Evolutionary conservation across 2,888 invertebrate species (phyloP).

Genomic region (Morpho helenor): DNA sequence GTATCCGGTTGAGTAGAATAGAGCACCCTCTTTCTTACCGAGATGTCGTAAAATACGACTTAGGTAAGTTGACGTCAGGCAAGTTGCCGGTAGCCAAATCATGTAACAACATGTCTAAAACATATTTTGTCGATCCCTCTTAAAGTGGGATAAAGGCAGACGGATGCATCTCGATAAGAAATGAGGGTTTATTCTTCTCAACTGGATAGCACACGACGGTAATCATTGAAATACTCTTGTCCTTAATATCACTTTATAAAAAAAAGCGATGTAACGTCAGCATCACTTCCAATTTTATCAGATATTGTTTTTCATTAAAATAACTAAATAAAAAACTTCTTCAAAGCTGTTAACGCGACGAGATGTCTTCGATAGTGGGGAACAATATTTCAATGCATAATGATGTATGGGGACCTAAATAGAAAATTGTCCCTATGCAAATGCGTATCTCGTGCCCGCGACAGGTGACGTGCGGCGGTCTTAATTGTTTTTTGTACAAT

Average conservation of each 20-base stretch:
- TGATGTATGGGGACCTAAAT: conserved; percentile 29
- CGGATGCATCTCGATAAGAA: too few relatives aligned
- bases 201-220: neutral
- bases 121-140: too few relatives aligned
- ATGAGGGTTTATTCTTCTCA: too few relatives aligned
- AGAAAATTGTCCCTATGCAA: conserved; percentile 70
- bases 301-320: conserved; percentile 16
- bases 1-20: too few relatives aligned
- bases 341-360: conserved; percentile 13
- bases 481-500: conserved; percentile 78
- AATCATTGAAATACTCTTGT: neutral
- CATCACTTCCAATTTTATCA: conserved; percentile 2
- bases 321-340: conserved; percentile 30
- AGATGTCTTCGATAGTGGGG: conserved; percentile 24
- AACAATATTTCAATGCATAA: conserved; percentile 21
- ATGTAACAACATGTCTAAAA: too few relatives aligned
- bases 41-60: too few relatives aligned
- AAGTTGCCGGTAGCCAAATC: too few relatives aligned
- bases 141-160: too few relatives aligned
- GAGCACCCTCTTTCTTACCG: too few relatives aligned
- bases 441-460: conserved; percentile 72
- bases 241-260: neutral
- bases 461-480: conserved; percentile 76
- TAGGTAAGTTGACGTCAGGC: too few relatives aligned
- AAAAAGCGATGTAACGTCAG: neutral